phyloP scores from a whole-genome alignment of 2,888 invertebrate species.

The Mongoloraphidia duomilia region DNA sequence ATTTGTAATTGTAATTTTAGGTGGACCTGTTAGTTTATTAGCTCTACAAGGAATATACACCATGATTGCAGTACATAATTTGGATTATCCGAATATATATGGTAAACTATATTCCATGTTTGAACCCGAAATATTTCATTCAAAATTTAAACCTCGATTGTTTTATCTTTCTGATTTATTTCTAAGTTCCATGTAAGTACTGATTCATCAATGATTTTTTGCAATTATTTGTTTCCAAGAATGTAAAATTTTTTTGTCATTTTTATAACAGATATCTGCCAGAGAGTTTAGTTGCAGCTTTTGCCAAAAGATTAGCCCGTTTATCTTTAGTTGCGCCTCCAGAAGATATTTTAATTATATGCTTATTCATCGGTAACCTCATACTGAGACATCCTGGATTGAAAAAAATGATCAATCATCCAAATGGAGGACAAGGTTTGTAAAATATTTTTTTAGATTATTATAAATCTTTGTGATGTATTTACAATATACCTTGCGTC shows the following conservation, averaged over 20 bases:
- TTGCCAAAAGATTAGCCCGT: slow-evolving; percentile 76
- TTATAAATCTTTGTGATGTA: too few relatives aligned
- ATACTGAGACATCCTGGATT: slow-evolving; percentile 71
- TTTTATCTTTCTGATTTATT: slow-evolving; percentile 83
- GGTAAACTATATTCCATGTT: slow-evolving; percentile 90
- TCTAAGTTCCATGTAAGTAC: slow-evolving; percentile 73
- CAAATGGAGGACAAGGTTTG: slow-evolving; percentile 29
- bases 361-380: slow-evolving; percentile 75
- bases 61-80: slow-evolving; percentile 78
- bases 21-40: slow-evolving; percentile 76
- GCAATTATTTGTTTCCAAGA: background rate
- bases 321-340: slow-evolving; percentile 72
- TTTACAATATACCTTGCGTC: too few relatives aligned
- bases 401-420: slow-evolving; percentile 46
- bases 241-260: background rate
- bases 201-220: background rate
- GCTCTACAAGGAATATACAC: slow-evolving; percentile 86
- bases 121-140: slow-evolving; percentile 79
- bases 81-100: slow-evolving; percentile 92
- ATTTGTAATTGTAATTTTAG: slow-evolving; percentile 29
- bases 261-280: slow-evolving; percentile 62
- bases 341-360: slow-evolving; percentile 58
- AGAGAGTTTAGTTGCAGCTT: slow-evolving; percentile 81
- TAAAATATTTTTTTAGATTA: too few relatives aligned
- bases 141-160: slow-evolving; percentile 76